phyloP scores from a whole-genome alignment of 2,888 invertebrate species.

The Aleiodes alternator region DNA sequence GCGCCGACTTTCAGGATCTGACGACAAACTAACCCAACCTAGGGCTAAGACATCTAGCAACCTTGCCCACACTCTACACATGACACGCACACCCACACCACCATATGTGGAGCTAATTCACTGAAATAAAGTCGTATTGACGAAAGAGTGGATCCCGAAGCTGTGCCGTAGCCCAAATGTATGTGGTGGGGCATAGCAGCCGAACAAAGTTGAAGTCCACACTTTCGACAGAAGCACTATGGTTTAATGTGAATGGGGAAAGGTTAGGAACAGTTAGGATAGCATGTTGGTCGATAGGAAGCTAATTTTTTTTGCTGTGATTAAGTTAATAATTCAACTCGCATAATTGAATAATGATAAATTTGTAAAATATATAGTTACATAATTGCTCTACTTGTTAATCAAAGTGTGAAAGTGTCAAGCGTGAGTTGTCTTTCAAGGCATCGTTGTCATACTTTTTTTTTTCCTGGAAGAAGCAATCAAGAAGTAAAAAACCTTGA shows the following conservation, averaged over 20 bases:
- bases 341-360: neutral
- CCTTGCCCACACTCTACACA: too few relatives aligned
- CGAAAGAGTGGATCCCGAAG: too few relatives aligned
- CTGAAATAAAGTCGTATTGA: too few relatives aligned
- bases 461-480: neutral
- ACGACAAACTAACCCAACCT: too few relatives aligned
- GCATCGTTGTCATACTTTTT: neutral
- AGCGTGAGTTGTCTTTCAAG: neutral
- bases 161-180: too few relatives aligned
- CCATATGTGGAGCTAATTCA: too few relatives aligned
- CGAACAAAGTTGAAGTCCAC: too few relatives aligned
- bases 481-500: neutral
- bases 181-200: too few relatives aligned
- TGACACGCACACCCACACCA: too few relatives aligned
- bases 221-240: too few relatives aligned
- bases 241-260: constrained; percentile 6
- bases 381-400: neutral
- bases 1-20: too few relatives aligned
- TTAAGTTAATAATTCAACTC: neutral
- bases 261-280: constrained; percentile 21
- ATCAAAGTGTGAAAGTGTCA: neutral
- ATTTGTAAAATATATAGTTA: neutral
- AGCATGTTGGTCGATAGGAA: constrained; percentile 31
- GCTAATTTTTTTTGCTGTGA: constrained; percentile 18
- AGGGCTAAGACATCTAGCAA: too few relatives aligned